phyloP scores from a whole-genome alignment of 2,888 invertebrate species.

The Tridacna crocea region DNA sequence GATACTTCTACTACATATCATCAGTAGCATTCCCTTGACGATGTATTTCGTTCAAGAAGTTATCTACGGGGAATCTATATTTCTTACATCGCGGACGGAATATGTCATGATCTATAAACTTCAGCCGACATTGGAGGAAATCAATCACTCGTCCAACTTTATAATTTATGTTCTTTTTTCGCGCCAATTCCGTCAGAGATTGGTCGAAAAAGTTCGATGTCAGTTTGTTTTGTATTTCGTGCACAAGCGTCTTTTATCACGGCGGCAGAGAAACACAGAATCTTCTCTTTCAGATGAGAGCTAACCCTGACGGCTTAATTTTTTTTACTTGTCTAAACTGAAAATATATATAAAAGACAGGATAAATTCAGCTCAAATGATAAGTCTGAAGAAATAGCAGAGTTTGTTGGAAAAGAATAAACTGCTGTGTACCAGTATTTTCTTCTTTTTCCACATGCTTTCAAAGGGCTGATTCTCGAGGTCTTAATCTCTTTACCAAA shows the following conservation, averaged over 20 bases:
- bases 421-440: background rate
- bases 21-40: slow-evolving; percentile 26
- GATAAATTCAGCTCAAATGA: background rate
- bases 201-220: slow-evolving; percentile 4
- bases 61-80: background rate
- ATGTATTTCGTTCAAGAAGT: slow-evolving; percentile 16
- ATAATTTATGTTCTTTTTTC: slow-evolving; percentile 31
- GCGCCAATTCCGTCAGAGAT: slow-evolving; percentile 8
- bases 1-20: slow-evolving; percentile 8
- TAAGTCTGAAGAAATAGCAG: background rate
- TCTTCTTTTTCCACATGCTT: background rate
- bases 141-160: slow-evolving; percentile 40
- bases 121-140: slow-evolving; percentile 26
- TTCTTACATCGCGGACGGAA: background rate
- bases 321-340: background rate
- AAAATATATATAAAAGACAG: background rate
- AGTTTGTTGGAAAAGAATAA: background rate
- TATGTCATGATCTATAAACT: background rate
- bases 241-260: background rate
- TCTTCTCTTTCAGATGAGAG: background rate
- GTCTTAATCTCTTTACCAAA: too few species aligned
- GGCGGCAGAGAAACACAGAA: background rate
- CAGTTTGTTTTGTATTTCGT: background rate
- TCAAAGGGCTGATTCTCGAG: background rate
- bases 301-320: too few species aligned